These are phyloP conservation scores for Eublepharis macularius DNA, from an alignment of 2,113 vertebrate genomes.

Conservation along the genomic window DNA sequence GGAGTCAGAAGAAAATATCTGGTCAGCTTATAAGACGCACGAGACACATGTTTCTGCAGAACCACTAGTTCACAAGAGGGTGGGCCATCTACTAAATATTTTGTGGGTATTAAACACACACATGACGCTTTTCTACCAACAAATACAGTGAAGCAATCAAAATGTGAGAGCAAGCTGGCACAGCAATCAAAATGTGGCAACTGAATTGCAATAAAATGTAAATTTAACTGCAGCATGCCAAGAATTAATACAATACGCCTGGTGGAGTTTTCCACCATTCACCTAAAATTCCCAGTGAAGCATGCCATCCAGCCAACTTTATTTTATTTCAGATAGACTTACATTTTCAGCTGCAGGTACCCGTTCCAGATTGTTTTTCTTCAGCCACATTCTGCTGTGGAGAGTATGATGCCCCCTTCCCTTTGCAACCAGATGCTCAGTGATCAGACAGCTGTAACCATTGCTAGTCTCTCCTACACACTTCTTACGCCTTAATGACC, in stretches of 20 bases:
- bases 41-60: background rate
- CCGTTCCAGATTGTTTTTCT: background rate
- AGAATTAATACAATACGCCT: background rate
- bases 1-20: background rate
- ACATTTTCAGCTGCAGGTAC: background rate
- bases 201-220: background rate
- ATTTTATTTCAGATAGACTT: background rate
- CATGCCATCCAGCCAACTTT: background rate
- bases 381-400: background rate
- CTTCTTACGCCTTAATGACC: background rate
- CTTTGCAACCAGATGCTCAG: background rate
- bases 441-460: background rate
- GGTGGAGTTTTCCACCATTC: background rate
- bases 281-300: background rate
- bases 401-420: background rate
- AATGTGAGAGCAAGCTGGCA: too few species aligned
- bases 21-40: background rate
- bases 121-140: background rate
- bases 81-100: background rate
- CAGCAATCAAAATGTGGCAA: background rate
- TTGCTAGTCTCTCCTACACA: background rate
- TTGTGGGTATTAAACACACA: too few species aligned
- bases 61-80: background rate
- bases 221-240: background rate
- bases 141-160: background rate